phyloP scores from a whole-genome alignment of 2,888 invertebrate genomes.

The Orthonychiurus folsomi region DNA sequence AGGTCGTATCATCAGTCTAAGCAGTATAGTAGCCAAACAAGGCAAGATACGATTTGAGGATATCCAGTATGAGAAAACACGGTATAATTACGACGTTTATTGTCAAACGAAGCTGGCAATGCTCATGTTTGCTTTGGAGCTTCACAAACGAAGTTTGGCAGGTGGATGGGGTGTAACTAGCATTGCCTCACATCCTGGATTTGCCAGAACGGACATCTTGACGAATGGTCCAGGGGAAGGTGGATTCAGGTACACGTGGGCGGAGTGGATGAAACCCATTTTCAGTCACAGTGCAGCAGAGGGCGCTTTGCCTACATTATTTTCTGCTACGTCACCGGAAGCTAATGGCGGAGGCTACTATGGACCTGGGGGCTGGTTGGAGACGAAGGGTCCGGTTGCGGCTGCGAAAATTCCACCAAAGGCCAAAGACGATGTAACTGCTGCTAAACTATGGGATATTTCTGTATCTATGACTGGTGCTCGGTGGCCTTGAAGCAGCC shows the following conservation, averaged over 20 bases:
- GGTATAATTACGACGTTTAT: not conserved
- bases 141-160: not conserved
- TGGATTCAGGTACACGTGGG: not conserved
- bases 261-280: not conserved
- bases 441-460: slow-evolving; percentile 16
- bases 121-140: not conserved
- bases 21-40: not conserved
- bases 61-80: not conserved
- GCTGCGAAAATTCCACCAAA: not conserved
- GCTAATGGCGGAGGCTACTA: slow-evolving; percentile 14
- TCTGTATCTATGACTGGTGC: slow-evolving; percentile 10
- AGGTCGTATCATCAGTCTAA: not conserved
- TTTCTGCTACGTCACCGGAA: slow-evolving; percentile 12
- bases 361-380: slow-evolving; percentile 14
- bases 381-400: slow-evolving; percentile 9
- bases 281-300: slow-evolving; percentile 12
- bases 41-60: not conserved
- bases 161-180: not conserved
- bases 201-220: slow-evolving; percentile 10
- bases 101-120: not conserved
- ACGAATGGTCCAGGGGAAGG: slow-evolving; percentile 12
- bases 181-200: slow-evolving; percentile 12
- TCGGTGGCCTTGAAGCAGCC: slow-evolving; percentile 12
- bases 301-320: slow-evolving; percentile 12
- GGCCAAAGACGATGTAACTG: slow-evolving; percentile 8